Evolutionary conservation across 92 coral and sea anemone genomes (phyloP), one percentile per base, ranked within the genome.

Genomic region (Micromussa lordhowensis): DNA sequence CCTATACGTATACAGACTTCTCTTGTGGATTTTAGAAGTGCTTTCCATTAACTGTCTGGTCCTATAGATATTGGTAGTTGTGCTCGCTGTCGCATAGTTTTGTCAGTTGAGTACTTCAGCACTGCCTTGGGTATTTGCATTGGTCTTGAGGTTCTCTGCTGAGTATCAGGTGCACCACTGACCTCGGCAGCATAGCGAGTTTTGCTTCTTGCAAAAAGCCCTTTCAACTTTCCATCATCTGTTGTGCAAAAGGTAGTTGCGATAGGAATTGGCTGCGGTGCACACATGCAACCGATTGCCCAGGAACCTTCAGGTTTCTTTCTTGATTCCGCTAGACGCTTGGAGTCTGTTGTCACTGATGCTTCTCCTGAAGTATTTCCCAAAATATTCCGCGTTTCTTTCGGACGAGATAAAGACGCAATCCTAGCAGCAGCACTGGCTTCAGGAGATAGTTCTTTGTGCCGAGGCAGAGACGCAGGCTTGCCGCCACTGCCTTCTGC

Each of bases 51-150:
- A 3, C 31, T 69, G 73, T 92, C 93, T 14, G 93, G 96, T 8
- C 96, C 98, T 48, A 95, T 93, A 16, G 98, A 90, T 51, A 95
- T 88, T 24, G 93, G 91, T 28, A 82, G 82, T 86, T 83, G 94
- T 58, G 92, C 88, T 78, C 88, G 94, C 68, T 75, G 94, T 54
- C 79, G 91, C 78, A 86, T 77, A 38, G 61, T 84, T 36, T 76
- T 59, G 22, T 90, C 96, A 35, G 75, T 92, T 24, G 98, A 90
- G 85, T 95, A 95, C 51, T 95, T 92, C 15, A 95, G 78, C 21
- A 95, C 92, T 17, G 98, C 98, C 80, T 85, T 95, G 24, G 98
- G 98, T 55, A 95, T 93, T 24, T 83, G 86, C 95, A 95, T 93
- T 0, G 95, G 68, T 57, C 90, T 88, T 9, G 95, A 89, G 22